Base-by-base conservation (phyloP, 2,888 invertebrate genomes). In the Caenorhabditis wallacei region DNA sequence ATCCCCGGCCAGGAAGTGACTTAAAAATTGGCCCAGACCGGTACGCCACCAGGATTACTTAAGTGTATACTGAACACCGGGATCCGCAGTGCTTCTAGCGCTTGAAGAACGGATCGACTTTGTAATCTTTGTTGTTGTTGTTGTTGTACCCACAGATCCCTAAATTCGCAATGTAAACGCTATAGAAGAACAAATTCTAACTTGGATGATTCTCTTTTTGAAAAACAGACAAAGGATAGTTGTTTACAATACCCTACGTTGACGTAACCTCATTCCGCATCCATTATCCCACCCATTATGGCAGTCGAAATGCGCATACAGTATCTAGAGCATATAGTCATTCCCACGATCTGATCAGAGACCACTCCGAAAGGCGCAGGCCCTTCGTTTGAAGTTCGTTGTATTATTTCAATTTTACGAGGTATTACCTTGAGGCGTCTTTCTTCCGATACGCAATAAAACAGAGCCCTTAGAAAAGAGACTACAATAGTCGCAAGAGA, bases 311-410 rank as follows among this genome's bases (percentile, higher is more conserved):
- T n/a, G 16, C 35, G 61, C 20, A 54, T 74, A 74, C 64, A 56
- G 74, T 74, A 64, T 10, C 26, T 30, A 16, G 26, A 43, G 46
- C 20, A 16, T 24, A 10, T 20, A 20, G 7, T 24, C 13, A 8
- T 74, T 74, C 74, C 43, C 74, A 74, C 64, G 74, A 74, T 64
- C 64, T 57, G 74, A 74, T 74, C 74, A 74, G 56, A 64, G 48
- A 74, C 16, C 74, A 56, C 35, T 11, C 0, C 48, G 2, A 13
- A 40, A 18, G 22, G 30, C 46, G 56, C 13, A 22, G 18, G 18
- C 18, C 22, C 37, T 8, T 22, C 35, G 18, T 11, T 59, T 35
- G 8, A 35, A 35, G 37, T 72, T 54, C 26, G 37, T 43, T 22
- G n/a, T 53, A 18, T 57, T 24, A 61, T 53, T 40, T n/a, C 48